Evolutionary conservation across 2,797 vertebrate species (phyloP).

Genomic region (Oreochromis grahami): DNA sequence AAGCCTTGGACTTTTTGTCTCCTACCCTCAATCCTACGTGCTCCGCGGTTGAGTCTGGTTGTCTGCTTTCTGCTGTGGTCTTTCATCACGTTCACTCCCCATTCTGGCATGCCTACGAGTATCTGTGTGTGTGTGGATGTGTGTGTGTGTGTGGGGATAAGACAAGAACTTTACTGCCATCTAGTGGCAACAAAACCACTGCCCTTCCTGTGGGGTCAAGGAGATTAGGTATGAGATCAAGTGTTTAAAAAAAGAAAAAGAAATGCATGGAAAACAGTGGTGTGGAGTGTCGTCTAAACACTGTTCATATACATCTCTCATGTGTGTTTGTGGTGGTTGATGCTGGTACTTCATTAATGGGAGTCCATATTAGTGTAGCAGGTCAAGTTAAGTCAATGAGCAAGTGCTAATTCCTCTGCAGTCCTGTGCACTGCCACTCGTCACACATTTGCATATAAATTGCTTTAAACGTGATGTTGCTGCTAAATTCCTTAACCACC

Average conservation of each 20-base stretch:
- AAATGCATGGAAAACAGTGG: background rate
- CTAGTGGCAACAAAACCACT: conserved; percentile 69
- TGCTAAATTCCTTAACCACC: conserved; percentile 58
- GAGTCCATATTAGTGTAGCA: conserved; percentile 59
- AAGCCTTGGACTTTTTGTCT: conserved; percentile 47
- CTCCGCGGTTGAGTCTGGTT: conserved; percentile 65
- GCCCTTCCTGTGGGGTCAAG: background rate
- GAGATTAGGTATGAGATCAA: background rate
- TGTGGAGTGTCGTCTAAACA: background rate
- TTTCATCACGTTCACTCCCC: conserved; percentile 72
- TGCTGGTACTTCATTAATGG: conserved; percentile 63
- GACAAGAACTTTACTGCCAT: conserved; percentile 80
- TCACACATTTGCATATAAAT: conserved; percentile 79
- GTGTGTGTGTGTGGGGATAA: background rate
- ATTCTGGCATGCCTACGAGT: conserved; percentile 44
- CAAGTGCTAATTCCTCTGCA: conserved; percentile 58
- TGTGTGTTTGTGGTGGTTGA: background rate
- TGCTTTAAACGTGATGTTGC: conserved; percentile 65
- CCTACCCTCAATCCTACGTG: conserved; percentile 50
- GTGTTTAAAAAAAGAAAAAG: background rate
- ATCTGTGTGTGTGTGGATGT: background rate
- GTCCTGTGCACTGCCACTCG: conserved; percentile 48
- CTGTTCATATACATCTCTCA: background rate
- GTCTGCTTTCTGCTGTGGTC: conserved; percentile 70
- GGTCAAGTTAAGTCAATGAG: conserved; percentile 68